A percentile compares a stretch with the other conserved stretches of the same genome.
Conservation (phyloP, 2,888 invertebrate genomes). For the Eupithecia subfuscata region DNA sequence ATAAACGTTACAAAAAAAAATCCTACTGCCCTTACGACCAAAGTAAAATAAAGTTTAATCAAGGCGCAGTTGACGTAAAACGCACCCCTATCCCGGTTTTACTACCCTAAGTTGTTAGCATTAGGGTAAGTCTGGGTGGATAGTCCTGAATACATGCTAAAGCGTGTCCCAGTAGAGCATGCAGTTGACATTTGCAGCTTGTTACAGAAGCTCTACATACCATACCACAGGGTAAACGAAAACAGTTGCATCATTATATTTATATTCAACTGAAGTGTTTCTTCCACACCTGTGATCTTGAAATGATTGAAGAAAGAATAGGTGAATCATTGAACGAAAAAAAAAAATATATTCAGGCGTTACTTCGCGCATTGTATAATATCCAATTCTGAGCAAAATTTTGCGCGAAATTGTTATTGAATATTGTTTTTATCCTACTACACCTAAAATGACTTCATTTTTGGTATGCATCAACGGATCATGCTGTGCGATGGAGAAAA, state of each 20-base stretch:
- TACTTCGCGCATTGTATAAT: too few species aligned
- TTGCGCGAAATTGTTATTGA: too few species aligned
- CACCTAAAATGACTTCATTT: too few species aligned
- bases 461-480: too few species aligned
- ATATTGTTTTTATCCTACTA: too few species aligned
- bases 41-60: background rate
- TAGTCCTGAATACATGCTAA: slow-evolving; percentile 8
- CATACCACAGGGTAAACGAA: slow-evolving; percentile 6
- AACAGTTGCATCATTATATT: background rate
- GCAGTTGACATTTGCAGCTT: slow-evolving; percentile 29
- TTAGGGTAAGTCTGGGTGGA: background rate
- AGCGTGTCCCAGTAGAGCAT: slow-evolving; percentile 6
- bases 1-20: background rate
- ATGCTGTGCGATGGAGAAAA: background rate
- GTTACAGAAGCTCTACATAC: slow-evolving; percentile 16
- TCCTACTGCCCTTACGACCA: background rate
- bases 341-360: too few species aligned
- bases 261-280: background rate
- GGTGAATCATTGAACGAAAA: too few species aligned
- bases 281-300: background rate
- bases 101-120: background rate
- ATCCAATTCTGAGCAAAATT: too few species aligned
- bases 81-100: background rate
- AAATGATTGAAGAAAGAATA: too few species aligned
- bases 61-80: background rate